Base-by-base conservation (phyloP, 2,113 vertebrate species). In the Dunckerocampus dactyliophorus region DNA sequence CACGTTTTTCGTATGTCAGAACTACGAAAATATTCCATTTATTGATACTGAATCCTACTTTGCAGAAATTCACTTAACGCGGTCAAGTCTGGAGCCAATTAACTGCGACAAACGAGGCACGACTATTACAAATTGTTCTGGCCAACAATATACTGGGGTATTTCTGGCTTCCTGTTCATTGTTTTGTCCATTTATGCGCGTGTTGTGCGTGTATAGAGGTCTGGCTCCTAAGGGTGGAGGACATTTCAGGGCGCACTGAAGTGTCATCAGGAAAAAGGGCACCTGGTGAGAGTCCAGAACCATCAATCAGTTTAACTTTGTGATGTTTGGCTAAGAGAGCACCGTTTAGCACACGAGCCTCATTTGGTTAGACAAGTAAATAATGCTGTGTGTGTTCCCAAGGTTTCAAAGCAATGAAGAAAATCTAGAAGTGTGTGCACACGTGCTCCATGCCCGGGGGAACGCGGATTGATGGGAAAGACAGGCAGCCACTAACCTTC, bases 401-500 rank as follows among this genome's bases (percentile, higher is more conserved):
- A 55, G 31, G 56, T 58, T 6, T 3, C 21, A 51, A 28, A 65
- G 22, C 50, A 39, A 59, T 34, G 17, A 16, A 42, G 31, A 49
- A 54, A 42, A 22, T 69, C 20, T 9, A 37, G 7, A 21, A 59
- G 37, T 69, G 47, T 48, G 46, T 48, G 46, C 28, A 13, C n/a
- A 21, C 63, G 34, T 59, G 43, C 31, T 34, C 1, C 3, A 28
- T 12, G 50, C 67, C 65, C 62, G 45, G 49, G 56, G 37, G 31
- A 53, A 70, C 62, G 59, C 24, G 8, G 45, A 75, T 57, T 58
- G 55, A 62, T 46, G 56, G 74, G 76, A 80, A 64, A 82, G 81
- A 82, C 76, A 76, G 77, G 76, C 74, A 79, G 62, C 61, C 46
- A 48, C 75, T 82, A 66, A 86, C 80, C 76, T 82, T 77, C 63